phyloP scores from a whole-genome alignment of 2,888 invertebrate genomes.

The Chydorus sphaericus region DNA sequence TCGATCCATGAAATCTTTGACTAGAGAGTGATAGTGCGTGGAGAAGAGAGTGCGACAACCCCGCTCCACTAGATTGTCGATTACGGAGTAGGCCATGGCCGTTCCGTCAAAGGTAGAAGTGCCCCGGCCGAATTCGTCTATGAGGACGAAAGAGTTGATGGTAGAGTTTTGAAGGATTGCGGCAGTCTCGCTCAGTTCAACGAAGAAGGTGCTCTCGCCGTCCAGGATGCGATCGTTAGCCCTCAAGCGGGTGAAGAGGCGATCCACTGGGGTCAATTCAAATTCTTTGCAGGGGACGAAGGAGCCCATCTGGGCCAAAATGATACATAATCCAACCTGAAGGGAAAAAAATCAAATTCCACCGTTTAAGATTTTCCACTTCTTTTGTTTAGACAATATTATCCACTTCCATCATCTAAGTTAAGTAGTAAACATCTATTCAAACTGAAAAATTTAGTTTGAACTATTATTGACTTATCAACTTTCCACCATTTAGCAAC shows the following conservation, averaged over 20 bases:
- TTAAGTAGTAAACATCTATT: no score
- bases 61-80: constrained; percentile 55
- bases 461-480: no score
- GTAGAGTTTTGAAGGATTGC: constrained; percentile 81
- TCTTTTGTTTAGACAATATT: no score
- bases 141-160: constrained; percentile 69
- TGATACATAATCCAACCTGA: constrained; percentile 68
- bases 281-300: constrained; percentile 77
- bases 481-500: no score
- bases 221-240: constrained; percentile 86
- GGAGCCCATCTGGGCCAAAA: constrained; percentile 89
- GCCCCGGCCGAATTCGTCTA: constrained; percentile 90
- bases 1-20: constrained; percentile 59
- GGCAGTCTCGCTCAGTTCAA: constrained; percentile 85
- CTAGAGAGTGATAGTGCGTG: constrained; percentile 86
- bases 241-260: constrained; percentile 93
- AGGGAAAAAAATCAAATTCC: no score
- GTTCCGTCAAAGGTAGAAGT: constrained; percentile 97
- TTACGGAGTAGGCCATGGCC: constrained; percentile 85
- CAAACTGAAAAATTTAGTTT: no score
- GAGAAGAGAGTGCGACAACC: constrained; percentile 76
- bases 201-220: constrained; percentile 90
- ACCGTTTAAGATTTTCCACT: no score
- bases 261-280: constrained; percentile 66
- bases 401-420: no score